A percentile compares a stretch with the other conserved stretches of the same genome.
These are phyloP conservation scores for Parazoanthus darwini DNA, from an alignment of 92 coral and sea anemone species.

Conservation along the genomic window DNA sequence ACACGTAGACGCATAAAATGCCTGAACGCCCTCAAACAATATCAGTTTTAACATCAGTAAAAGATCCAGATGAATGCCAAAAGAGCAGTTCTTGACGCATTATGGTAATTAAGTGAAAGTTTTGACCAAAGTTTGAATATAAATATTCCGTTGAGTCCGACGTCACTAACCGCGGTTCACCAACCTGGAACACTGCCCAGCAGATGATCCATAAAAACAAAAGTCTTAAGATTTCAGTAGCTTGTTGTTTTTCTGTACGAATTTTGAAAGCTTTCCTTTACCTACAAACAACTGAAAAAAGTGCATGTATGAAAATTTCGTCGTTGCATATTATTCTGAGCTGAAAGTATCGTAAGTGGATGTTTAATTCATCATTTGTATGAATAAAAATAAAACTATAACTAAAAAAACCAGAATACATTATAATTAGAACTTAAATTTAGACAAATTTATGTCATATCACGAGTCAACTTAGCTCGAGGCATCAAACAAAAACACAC, in stretches of 20 bases:
- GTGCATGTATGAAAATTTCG: neutral
- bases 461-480: neutral
- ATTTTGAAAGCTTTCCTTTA: too few relatives aligned
- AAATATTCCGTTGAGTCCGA: neutral
- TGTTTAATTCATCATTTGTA: neutral
- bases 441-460: neutral
- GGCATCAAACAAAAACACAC: neutral
- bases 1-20: neutral
- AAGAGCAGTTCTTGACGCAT: constrained; percentile 10
- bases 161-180: neutral
- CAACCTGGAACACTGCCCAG: neutral
- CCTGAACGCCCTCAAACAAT: constrained; percentile 13
- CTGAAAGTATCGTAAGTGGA: neutral
- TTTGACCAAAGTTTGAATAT: too few relatives aligned
- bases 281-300: neutral
- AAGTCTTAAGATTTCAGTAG: neutral
- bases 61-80: neutral
- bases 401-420: neutral
- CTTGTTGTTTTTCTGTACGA: neutral
- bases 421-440: too few relatives aligned
- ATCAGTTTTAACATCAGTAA: neutral
- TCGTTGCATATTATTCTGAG: neutral
- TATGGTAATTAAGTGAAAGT: neutral
- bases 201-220: neutral
- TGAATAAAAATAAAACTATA: neutral